Evolutionary conservation across 2,888 invertebrate genomes (phyloP).

Genomic region (Rhamnusium bicolor): DNA sequence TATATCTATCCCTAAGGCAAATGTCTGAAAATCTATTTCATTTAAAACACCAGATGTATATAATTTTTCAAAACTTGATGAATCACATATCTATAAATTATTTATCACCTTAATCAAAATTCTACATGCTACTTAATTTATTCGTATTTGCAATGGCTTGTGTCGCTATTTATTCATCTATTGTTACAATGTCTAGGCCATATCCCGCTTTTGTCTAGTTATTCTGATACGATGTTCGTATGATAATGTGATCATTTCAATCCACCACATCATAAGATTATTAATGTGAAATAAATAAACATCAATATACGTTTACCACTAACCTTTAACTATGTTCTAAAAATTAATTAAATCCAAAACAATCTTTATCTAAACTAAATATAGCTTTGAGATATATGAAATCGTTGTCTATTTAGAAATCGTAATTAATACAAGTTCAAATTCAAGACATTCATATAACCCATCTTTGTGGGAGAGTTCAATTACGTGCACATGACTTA

Average conservation of each 20-base stretch:
- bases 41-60: background rate
- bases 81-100: slow-evolving; percentile 4
- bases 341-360: too few species aligned
- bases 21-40: too few species aligned
- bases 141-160: too few species aligned
- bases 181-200: slow-evolving; percentile 13
- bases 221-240: background rate
- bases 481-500: too few species aligned
- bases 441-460: too few species aligned
- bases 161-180: background rate
- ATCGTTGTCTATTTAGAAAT: too few species aligned
- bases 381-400: too few species aligned
- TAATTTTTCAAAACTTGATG: background rate
- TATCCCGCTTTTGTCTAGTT: background rate
- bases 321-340: too few species aligned
- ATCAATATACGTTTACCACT: background rate
- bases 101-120: slow-evolving; percentile 8
- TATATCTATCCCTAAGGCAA: background rate
- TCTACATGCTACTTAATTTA: background rate
- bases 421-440: too few species aligned
- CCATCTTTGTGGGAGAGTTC: too few species aligned
- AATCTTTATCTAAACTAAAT: too few species aligned
- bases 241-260: background rate
- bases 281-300: background rate
- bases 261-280: background rate